Conservation (phyloP, 53 echinoderm and acorn worm species). For the Zoroaster sp. region DNA sequence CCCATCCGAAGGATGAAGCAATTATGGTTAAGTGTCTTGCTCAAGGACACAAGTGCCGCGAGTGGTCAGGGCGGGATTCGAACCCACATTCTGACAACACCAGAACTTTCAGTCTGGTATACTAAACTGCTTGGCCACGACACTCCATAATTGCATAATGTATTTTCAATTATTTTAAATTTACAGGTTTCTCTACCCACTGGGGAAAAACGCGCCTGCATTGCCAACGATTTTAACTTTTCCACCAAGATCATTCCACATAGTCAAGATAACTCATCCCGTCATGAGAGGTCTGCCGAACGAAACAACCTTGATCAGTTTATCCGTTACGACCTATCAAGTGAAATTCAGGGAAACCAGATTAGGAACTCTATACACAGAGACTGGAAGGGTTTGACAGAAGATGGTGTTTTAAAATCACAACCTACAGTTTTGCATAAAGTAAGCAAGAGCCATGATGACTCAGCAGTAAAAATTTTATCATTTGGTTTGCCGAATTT, state of each 20-base stretch:
- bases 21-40: too few species aligned
- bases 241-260: not conserved
- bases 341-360: too few species aligned
- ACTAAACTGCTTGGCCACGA: too few species aligned
- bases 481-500: not conserved
- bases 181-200: constrained; percentile 4
- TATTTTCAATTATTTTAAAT: not conserved
- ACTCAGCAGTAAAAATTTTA: not conserved
- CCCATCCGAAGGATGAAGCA: too few species aligned
- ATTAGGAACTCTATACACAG: too few species aligned
- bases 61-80: too few species aligned
- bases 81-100: too few species aligned
- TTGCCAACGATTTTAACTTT: not conserved
- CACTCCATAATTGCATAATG: too few species aligned
- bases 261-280: not conserved
- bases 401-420: not conserved
- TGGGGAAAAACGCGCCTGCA: not conserved
- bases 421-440: not conserved
- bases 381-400: not conserved
- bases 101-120: too few species aligned
- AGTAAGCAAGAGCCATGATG: not conserved
- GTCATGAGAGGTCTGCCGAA: not conserved
- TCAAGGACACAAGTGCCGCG: too few species aligned
- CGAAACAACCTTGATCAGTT: not conserved
- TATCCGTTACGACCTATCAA: too few species aligned